Evolutionary conservation across 2,797 vertebrate species (phyloP), one percentile per base, ranked within the genome.

Genomic region (Euphonia xanthogaster): DNA sequence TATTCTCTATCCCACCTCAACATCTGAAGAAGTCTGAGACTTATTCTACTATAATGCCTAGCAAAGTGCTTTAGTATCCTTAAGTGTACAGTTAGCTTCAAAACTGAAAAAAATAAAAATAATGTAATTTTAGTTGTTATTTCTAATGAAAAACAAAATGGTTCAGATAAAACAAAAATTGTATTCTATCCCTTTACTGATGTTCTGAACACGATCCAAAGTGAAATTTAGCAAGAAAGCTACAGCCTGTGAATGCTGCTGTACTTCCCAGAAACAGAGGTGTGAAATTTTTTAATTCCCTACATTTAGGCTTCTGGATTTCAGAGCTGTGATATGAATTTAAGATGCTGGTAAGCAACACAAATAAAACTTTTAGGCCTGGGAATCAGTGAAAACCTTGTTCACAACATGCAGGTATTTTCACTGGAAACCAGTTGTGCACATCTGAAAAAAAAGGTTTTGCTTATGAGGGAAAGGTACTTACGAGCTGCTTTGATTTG

Each of bases 401-500:
- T 39, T 61, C 3, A 1, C 28, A 45, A 35, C 44, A 40, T 2
- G 11, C 31, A 44, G 2, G 4, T 35, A 45, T 67, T 90, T 80
- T 25, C 40, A 77, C 0, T 40, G 28, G 13, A 47, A 72, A 72
- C 35, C 47, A 27, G 16, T 7, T 42, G 28, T 4, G 18, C 13
- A 45, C 15, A 44, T n/a, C 53, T 57, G 35, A 39, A 48, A 48
- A 48, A 54, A 42, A n/a, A n/a, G 20, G 15, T 15, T 23, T 35
- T 6, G 4, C 42, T 76, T 12, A 44, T 9, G 13, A 73, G 63
- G 11, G 22, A 25, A 67, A 84, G 80, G 70, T 96, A 99, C 99
- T 99, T 97, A 99, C 99, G 99, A 71, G 99, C 99, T 97, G 99
- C 98, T 99, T 99, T 99, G 97, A 99, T 99, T 97, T 99, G 99